Evolutionary conservation across 2,113 vertebrate species (phyloP), one percentile per base, ranked within the genome.

Genomic region (Forbesichthys papilliferus): DNA sequence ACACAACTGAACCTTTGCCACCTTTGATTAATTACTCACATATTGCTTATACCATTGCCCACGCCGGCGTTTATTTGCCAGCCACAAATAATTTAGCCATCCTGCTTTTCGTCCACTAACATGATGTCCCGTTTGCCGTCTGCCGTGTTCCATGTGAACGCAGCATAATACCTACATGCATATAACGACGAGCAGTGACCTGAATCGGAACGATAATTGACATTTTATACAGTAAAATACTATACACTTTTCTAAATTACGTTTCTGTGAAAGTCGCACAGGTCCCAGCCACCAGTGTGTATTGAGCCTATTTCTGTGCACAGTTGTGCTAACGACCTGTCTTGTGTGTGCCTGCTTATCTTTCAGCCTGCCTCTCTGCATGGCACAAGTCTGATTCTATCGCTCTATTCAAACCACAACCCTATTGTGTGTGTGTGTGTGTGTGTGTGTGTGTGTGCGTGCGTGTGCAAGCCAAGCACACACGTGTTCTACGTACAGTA

Each of bases 351-450:
- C 67, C 66, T 0, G 33, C 34, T 11, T 36, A 13, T 20, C 10
- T 33, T 3, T 0, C 78, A 77, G 80, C 1, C 52, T 16, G 11
- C 33, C 18, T 59, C 33, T 65, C 75, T 61, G 68, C 70, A 62
- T 78, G 77, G 80, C 79, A 78, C 84, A 81, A 85, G 66, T 81
- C 78, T 77, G 70, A 84, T 82, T 88, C 74, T 66, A 70, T 69
- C 81, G 69, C 47, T 13, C 16, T n/a, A 67, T 54, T 56, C 55
- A 65, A 27, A 80, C 77, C 61, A 54, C 64, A 73, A 75, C 52
- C 69, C 1, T 60, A 8, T 42, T 42, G 27, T 61, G 34, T 47
- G 42, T 47, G 11, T 18, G 48, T 51, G 61, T 64, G 61, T 51
- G 48, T 53, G 20, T 16, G 63, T 65, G 71, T 82, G 61, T 75